Evolutionary conservation across 1,140 invertebrate genomes (phyloP).

Genomic region (Forficula auricularia): DNA sequence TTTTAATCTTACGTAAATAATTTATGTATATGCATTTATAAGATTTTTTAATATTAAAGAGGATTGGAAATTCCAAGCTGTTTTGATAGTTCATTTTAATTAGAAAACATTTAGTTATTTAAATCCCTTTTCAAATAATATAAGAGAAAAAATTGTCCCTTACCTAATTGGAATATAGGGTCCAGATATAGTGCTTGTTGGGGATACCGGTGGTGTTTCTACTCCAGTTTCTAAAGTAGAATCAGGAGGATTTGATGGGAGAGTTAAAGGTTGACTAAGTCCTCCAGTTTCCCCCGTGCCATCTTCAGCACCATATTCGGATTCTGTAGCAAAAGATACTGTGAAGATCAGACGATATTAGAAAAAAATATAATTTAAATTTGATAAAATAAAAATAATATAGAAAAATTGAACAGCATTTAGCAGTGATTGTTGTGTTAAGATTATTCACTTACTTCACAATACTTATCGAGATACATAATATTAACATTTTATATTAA

Average conservation of each 20-base stretch:
- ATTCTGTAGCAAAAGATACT: conserved; percentile 11
- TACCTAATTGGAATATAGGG: conserved; percentile 53
- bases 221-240: conserved; percentile 13
- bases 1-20: no score
- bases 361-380: no score
- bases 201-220: conserved; percentile 40
- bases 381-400: no score
- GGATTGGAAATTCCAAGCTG: no score
- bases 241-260: not conserved
- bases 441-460: not conserved
- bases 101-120: no score
- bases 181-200: conserved; percentile 38
- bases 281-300: conserved; percentile 5
- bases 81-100: no score
- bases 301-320: conserved; percentile 8
- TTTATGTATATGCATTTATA: no score
- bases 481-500: no score
- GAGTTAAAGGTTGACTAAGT: not conserved
- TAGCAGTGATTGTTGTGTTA: not conserved
- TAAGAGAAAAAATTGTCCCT: conserved; percentile 13
- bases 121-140: conserved; percentile 3
- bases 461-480: no score
- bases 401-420: conserved; percentile 5
- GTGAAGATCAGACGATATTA: no score
- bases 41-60: no score